phyloP scores from a whole-genome alignment of 2,888 invertebrate genomes.

The Hecatera dysodea region DNA sequence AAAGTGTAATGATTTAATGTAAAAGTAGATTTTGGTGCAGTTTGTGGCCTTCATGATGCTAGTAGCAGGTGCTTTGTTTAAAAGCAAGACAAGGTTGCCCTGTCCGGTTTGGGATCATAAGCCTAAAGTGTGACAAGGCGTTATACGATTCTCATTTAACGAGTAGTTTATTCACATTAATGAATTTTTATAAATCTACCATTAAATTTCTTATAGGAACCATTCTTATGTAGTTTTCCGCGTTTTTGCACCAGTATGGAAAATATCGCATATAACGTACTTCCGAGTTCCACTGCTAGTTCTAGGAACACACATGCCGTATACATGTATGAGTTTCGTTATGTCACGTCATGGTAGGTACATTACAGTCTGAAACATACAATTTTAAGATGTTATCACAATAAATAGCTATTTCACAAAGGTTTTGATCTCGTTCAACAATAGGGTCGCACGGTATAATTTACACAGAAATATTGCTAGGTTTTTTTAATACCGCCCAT shows the following conservation, averaged over 20 bases:
- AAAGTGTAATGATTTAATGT: conserved; percentile 40
- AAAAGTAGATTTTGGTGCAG: conserved; percentile 48
- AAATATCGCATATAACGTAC: conserved; percentile 34
- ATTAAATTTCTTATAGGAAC: conserved; percentile 3
- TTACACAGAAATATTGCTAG: conserved; percentile 39
- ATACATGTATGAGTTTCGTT: conserved; percentile 26
- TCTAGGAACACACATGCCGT: conserved; percentile 8
- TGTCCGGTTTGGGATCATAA: conserved; percentile 13
- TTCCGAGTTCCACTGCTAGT: conserved; percentile 52
- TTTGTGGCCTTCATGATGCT: conserved; percentile 29
- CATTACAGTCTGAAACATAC: conserved; percentile 41
- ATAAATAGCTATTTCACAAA: conserved; percentile 54
- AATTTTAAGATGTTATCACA: conserved; percentile 56
- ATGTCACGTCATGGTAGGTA: conserved; percentile 31
- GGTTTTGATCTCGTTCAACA: conserved; percentile 60
- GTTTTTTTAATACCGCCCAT: conserved; percentile 51
- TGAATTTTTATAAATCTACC: too few relatives aligned
- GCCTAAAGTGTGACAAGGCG: neutral
- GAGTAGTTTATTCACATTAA: too few relatives aligned
- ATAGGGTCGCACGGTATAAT: conserved; percentile 63
- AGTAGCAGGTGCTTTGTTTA: conserved; percentile 39
- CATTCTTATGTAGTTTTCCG: conserved; percentile 25
- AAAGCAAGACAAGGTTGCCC: conserved; percentile 23
- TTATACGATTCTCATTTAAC: conserved; percentile 20
- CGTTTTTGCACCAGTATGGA: conserved; percentile 23